Conservation (phyloP, 1,140 invertebrate genomes). For the Solenopsis fugax region DNA sequence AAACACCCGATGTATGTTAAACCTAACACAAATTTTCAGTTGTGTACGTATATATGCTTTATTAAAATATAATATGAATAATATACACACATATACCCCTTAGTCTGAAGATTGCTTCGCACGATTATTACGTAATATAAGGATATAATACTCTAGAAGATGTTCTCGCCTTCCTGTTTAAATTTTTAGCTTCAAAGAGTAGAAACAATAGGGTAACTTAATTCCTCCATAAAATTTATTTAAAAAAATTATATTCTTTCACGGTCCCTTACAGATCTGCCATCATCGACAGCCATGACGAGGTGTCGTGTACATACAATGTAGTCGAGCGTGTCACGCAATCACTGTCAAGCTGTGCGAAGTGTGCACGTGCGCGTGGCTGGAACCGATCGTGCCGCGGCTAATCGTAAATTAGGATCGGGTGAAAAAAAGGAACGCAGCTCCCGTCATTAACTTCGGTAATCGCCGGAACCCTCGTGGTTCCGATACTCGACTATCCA, state of each 20-base stretch:
- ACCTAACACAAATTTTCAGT: no score
- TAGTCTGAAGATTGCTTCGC: neutral
- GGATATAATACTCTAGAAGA: neutral
- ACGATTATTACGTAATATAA: neutral
- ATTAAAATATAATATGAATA: slow-evolving; percentile 4
- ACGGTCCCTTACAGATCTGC: neutral
- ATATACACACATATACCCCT: neutral
- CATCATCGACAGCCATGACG: neutral
- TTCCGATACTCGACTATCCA: slow-evolving; percentile 33
- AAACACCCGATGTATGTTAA: no score
- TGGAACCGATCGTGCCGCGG: slow-evolving; percentile 52
- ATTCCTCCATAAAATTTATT: neutral
- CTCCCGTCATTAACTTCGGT: slow-evolving; percentile 48
- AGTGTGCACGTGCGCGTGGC: slow-evolving; percentile 80
- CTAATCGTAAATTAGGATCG: slow-evolving; percentile 65
- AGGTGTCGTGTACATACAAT: slow-evolving; percentile 61
- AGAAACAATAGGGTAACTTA: neutral
- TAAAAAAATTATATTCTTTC: neutral
- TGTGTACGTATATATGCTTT: neutral
- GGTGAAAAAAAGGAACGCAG: slow-evolving; percentile 27
- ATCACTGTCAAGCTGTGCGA: slow-evolving; percentile 84
- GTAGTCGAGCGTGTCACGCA: slow-evolving; percentile 81
- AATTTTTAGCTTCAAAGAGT: neutral
- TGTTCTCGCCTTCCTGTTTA: neutral
- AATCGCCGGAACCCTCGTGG: slow-evolving; percentile 41